phyloP scores from a whole-genome alignment of 1,140 invertebrate species.

The Vanessa atalanta region DNA sequence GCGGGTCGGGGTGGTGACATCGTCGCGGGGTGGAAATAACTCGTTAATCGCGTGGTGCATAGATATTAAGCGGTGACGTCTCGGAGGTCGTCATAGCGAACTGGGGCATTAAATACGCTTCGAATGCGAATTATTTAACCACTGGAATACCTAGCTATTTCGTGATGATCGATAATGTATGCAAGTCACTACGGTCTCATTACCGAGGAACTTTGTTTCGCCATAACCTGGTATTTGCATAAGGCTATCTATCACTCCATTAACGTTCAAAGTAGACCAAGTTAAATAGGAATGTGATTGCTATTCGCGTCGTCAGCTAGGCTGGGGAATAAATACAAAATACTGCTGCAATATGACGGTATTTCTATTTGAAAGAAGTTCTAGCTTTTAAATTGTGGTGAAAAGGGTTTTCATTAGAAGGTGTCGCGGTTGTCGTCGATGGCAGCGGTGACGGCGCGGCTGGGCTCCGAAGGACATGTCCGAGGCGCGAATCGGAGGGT shows the following conservation, averaged over 20 bases:
- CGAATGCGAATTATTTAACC: conserved; percentile 59
- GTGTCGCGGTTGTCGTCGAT: not conserved
- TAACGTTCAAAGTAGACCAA: conserved; percentile 45
- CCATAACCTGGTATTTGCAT: conserved; percentile 57
- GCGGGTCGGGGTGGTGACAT: conserved; percentile 46
- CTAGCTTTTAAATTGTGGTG: conserved; percentile 14
- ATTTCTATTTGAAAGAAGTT: conserved; percentile 30
- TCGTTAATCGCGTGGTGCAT: conserved; percentile 59
- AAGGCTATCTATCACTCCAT: conserved; percentile 59
- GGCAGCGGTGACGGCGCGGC: conserved; percentile 13
- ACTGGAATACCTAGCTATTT: conserved; percentile 50
- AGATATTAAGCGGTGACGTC: conserved; percentile 62
- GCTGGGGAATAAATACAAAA: conserved; percentile 40
- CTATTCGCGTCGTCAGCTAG: conserved; percentile 42
- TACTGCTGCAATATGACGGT: conserved; percentile 46
- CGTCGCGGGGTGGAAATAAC: conserved; percentile 49
- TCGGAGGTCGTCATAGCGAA: conserved; percentile 49
- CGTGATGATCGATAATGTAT: conserved; percentile 66
- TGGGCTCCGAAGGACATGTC: conserved; percentile 28
- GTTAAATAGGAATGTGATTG: conserved; percentile 55
- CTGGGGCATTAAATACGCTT: conserved; percentile 58
- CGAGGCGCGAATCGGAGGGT: conserved; percentile 31
- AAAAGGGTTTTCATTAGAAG: conserved; percentile 24
- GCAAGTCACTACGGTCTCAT: conserved; percentile 51
- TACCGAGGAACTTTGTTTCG: conserved; percentile 58